phyloP scores from a whole-genome alignment of 2,797 vertebrate genomes.

The Sitta carolinensis region DNA sequence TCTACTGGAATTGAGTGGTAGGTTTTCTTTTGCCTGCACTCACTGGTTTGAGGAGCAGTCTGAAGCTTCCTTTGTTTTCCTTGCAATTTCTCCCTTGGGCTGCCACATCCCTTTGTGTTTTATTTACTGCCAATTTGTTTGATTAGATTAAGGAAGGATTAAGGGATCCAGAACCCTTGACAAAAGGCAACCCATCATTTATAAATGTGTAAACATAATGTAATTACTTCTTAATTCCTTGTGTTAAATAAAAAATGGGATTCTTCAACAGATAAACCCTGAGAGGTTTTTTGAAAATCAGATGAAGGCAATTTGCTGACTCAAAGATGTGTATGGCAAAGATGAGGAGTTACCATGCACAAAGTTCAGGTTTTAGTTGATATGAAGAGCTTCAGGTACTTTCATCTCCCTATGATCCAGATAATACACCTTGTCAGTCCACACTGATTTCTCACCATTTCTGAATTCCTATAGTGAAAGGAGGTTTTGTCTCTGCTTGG shows the following conservation, averaged over 20 bases:
- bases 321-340: neutral
- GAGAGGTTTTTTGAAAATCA: conserved; percentile 1
- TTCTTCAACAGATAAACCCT: conserved; percentile 16
- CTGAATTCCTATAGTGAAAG: neutral
- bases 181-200: conserved; percentile 9
- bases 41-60: neutral
- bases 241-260: neutral
- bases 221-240: conserved; percentile 38
- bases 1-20: neutral
- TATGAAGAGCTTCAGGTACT: neutral
- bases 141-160: conserved; percentile 43
- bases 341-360: neutral
- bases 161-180: conserved; percentile 7
- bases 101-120: neutral
- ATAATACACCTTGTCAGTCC: neutral
- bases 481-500: neutral
- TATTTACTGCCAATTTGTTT: conserved; percentile 21
- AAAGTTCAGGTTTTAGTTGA: neutral
- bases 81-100: neutral
- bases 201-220: conserved; percentile 29
- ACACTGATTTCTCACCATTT: neutral
- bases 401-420: neutral
- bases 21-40: neutral
- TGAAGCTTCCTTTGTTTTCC: neutral
- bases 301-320: neutral